A percentile compares a stretch with the other conserved stretches of the same genome.
phyloP scores from a whole-genome alignment of 2,113 vertebrate genomes.

The Corythornis vintsioides region DNA sequence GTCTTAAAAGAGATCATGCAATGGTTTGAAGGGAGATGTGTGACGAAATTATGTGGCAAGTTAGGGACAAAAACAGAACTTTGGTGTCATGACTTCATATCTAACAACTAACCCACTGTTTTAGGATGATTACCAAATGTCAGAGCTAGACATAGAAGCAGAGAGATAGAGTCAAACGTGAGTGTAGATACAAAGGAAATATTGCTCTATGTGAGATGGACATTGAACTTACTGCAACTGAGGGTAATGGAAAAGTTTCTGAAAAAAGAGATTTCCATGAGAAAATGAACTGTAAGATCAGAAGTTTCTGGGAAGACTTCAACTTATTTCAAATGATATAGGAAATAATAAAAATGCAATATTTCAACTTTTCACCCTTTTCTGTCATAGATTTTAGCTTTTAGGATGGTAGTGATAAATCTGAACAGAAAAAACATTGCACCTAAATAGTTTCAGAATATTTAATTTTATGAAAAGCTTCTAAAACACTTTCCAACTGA shows the following conservation, averaged over 20 bases:
- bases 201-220: not conserved
- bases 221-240: not conserved
- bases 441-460: not conserved
- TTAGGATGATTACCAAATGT: not conserved
- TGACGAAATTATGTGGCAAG: not conserved
- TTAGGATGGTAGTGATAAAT: not conserved
- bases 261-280: not conserved
- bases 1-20: not conserved
- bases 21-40: not conserved
- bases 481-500: not conserved
- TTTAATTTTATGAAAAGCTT: not conserved
- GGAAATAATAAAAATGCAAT: not conserved
- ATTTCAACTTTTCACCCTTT: not conserved
- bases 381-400: not conserved
- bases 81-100: not conserved
- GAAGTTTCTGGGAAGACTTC: not conserved
- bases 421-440: not conserved
- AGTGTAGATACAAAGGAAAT: not conserved
- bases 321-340: not conserved
- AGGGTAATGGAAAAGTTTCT: not conserved
- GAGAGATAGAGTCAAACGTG: not conserved
- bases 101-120: not conserved
- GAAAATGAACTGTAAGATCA: not conserved
- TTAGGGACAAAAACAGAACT: not conserved
- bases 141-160: not conserved